Percentiles rank a stretch among this genome's conserved stretches.
Conservation (phyloP, 2,888 invertebrate genomes). For the Coleophora flavipennella region DNA sequence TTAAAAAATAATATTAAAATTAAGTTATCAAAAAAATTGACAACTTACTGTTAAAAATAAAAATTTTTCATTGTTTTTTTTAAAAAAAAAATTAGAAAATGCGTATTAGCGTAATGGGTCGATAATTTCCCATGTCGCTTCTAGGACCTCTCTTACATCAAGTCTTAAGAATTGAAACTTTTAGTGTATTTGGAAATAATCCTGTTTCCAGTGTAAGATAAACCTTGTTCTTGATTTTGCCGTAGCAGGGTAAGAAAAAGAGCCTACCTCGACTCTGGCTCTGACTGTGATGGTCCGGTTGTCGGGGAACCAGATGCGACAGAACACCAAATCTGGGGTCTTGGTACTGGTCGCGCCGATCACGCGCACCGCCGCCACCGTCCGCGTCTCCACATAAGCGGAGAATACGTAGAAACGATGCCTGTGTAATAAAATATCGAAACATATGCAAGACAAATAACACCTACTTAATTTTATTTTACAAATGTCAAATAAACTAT, state of each 20-base stretch:
- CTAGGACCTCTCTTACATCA: too few species aligned
- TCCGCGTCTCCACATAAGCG: slow-evolving; percentile 87
- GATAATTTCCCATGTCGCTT: too few species aligned
- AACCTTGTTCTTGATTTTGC: background rate
- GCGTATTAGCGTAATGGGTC: too few species aligned
- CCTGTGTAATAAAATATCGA: background rate
- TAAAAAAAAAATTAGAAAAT: too few species aligned
- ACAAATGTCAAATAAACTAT: too few species aligned
- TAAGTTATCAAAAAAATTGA: too few species aligned
- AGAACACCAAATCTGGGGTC: slow-evolving; percentile 85
- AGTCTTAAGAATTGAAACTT: slow-evolving; percentile 39
- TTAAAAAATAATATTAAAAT: too few species aligned
- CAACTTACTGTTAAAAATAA: too few species aligned
- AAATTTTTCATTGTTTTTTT: too few species aligned
- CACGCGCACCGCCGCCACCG: slow-evolving; percentile 79
- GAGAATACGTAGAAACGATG: slow-evolving; percentile 89
- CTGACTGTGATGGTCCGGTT: slow-evolving; percentile 77
- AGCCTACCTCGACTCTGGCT: slow-evolving; percentile 78
- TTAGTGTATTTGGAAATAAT: background rate
- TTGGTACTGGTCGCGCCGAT: slow-evolving; percentile 92
- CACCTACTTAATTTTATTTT: too few species aligned
- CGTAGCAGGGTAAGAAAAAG: background rate
- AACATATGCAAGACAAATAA: too few species aligned
- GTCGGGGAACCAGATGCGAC: slow-evolving; percentile 81
- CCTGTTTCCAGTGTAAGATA: too few species aligned